These are phyloP conservation scores for Glaucidium brasilianum DNA, from an alignment of 2,113 vertebrate species.

Conservation along the genomic window DNA sequence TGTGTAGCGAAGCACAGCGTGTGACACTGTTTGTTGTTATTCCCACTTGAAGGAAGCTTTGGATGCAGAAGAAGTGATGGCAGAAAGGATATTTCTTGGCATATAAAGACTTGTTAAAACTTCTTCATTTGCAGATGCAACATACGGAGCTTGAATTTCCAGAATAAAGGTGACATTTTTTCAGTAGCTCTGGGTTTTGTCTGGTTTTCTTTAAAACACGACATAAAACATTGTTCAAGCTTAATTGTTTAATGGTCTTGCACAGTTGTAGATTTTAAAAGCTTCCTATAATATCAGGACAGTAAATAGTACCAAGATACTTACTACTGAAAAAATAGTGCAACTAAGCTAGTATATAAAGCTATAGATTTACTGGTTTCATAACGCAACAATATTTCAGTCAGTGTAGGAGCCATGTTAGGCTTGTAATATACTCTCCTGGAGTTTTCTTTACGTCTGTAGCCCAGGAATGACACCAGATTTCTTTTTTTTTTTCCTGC, in stretches of 20 bases:
- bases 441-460: not conserved
- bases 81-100: not conserved
- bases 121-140: not conserved
- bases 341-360: not conserved
- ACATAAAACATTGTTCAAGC: not conserved
- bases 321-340: not conserved
- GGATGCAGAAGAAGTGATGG: not conserved
- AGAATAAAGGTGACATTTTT: not conserved
- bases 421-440: not conserved
- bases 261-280: not conserved
- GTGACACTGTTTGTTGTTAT: not conserved
- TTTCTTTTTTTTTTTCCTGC: not conserved
- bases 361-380: not conserved
- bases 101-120: not conserved
- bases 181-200: not conserved
- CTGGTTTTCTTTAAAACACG: not conserved
- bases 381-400: not conserved
- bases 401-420: not conserved
- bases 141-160: not conserved
- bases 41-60: not conserved
- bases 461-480: not conserved
- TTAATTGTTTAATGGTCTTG: not conserved
- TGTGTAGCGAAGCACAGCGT: accelerated
- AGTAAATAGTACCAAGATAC: not conserved
- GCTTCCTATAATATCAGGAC: not conserved